Evolutionary conservation across 2,113 vertebrate genomes (phyloP).

Genomic region (Stegostoma tigrinum): DNA sequence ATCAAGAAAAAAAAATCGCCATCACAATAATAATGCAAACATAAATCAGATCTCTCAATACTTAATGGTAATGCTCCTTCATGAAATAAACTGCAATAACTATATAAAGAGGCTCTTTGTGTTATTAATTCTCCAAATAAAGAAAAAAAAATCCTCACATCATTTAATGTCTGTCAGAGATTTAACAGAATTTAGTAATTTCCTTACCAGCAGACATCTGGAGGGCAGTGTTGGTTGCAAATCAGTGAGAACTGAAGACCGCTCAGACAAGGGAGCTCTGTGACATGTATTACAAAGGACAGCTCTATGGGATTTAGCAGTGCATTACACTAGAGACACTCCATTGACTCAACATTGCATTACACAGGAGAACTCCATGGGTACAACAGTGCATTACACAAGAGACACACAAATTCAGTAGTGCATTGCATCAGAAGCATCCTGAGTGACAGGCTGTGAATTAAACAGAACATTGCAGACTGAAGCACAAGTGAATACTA

Average conservation of each 20-base stretch:
- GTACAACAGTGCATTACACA: conserved; percentile 6
- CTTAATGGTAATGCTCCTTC: not conserved
- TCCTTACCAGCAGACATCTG: conserved; percentile 30
- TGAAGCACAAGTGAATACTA: not conserved
- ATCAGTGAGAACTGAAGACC: conserved; percentile 25
- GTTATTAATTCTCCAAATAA: not conserved
- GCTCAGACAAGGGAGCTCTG: conserved; percentile 26
- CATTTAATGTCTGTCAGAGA: not conserved
- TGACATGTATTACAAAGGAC: conserved; percentile 30
- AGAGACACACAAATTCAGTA: not conserved
- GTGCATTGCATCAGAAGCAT: not conserved
- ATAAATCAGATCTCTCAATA: not conserved
- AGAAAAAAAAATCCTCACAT: conserved; percentile 9
- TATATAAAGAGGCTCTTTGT: not conserved
- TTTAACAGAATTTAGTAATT: conserved; percentile 9
- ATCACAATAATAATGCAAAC: not conserved
- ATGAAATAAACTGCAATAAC: not conserved
- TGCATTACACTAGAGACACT: conserved; percentile 22
- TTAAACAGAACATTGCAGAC: conserved; percentile 4
- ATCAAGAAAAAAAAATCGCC: not conserved
- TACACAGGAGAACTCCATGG: not conserved
- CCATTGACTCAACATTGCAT: conserved; percentile 27
- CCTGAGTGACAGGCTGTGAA: not conserved
- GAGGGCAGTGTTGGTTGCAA: conserved; percentile 5
- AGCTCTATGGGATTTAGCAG: conserved; percentile 11